phyloP scores from a whole-genome alignment of 2,113 vertebrate species.

The Sphyrna mokarran region DNA sequence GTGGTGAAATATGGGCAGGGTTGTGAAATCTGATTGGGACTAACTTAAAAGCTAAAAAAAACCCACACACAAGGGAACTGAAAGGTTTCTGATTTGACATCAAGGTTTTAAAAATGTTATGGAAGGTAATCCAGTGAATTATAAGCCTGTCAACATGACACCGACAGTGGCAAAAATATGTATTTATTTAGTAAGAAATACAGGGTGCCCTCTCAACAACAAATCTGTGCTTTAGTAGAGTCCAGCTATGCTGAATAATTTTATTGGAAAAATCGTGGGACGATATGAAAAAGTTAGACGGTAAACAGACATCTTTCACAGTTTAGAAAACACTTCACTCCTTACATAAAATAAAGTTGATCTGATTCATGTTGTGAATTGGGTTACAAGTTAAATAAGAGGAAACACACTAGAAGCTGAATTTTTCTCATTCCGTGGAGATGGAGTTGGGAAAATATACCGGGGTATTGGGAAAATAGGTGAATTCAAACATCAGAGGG shows the following conservation, averaged over 20 bases:
- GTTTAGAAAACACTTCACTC: background rate
- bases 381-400: too few species aligned
- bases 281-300: background rate
- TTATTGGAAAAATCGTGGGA: background rate
- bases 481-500: too few species aligned
- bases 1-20: background rate
- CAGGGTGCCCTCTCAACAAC: background rate
- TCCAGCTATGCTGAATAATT: background rate
- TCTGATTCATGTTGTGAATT: too few species aligned
- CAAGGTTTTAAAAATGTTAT: background rate
- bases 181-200: background rate
- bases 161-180: background rate
- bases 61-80: background rate
- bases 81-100: background rate
- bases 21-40: background rate
- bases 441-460: too few species aligned
- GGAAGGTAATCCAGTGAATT: background rate
- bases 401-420: background rate
- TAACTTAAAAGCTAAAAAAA: constrained; percentile 7
- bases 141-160: background rate
- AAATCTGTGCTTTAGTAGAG: background rate
- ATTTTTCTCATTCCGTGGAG: too few species aligned
- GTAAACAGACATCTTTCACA: background rate
- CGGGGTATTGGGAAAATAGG: too few species aligned
- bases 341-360: background rate